Conservation (phyloP, 2,888 invertebrate genomes). For the Drosophila borborema region DNA sequence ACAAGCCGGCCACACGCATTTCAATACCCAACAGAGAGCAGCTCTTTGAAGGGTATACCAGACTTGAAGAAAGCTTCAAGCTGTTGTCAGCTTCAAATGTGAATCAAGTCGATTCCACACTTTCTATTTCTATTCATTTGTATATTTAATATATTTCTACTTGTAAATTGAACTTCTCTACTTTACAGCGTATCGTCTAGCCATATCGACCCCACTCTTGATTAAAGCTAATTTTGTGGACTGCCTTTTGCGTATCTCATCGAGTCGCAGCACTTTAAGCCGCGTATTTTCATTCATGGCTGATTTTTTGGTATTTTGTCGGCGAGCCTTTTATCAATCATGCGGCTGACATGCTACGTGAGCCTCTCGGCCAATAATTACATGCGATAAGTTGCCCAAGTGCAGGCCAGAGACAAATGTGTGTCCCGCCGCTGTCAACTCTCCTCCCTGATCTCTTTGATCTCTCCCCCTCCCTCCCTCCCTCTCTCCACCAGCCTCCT, state of each 20-base stretch:
- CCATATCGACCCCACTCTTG: not conserved
- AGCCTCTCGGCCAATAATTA: constrained; percentile 76
- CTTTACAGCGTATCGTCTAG: constrained; percentile 16
- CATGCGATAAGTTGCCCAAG: constrained; percentile 76
- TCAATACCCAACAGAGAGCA: constrained; percentile 8
- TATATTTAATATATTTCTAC: not conserved
- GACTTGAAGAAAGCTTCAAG: not conserved
- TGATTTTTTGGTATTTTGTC: constrained; percentile 74
- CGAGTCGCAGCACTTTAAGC: constrained; percentile 61
- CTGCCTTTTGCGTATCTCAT: constrained; percentile 62
- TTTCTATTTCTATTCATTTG: not conserved
- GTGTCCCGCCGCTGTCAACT: constrained; percentile 12
- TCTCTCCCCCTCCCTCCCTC: not conserved
- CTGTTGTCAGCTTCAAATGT: not conserved
- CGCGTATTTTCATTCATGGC: constrained; percentile 74
- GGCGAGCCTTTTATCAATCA: constrained; percentile 77
- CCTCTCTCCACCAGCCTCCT: not conserved
- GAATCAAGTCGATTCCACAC: not conserved
- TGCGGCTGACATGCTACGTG: constrained; percentile 67
- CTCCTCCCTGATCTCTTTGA: not conserved
- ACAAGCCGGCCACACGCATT: constrained; percentile 72
- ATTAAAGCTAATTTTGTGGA: constrained; percentile 9
- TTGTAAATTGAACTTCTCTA: not conserved
- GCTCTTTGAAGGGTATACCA: constrained; percentile 17
- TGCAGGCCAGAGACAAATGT: constrained; percentile 57